A percentile compares a stretch with the other conserved stretches of the same genome.
Evolutionary conservation across 53 echinoderm and acorn worm genomes (phyloP).

Genomic region (Patiria pectinifera): DNA sequence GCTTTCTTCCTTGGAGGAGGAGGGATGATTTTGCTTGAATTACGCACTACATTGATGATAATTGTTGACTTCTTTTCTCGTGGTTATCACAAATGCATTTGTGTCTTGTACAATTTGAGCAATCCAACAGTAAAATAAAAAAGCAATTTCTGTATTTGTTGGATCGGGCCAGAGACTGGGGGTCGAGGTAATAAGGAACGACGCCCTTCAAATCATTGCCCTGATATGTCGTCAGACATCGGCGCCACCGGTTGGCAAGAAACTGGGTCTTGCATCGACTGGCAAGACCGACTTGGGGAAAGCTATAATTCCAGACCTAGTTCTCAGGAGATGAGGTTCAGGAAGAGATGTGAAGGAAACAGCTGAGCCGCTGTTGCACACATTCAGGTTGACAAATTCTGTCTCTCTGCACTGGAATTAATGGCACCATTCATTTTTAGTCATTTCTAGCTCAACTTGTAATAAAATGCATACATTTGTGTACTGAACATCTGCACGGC

Average conservation of each 20-base stretch:
- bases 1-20: neutral
- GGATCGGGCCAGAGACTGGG: neutral
- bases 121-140: neutral
- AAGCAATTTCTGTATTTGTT: constrained; percentile 12
- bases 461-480: no score
- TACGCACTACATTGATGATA: no score
- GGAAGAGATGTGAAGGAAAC: neutral
- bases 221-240: constrained; percentile 1
- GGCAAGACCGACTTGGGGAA: neutral
- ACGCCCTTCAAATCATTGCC: constrained; percentile 10
- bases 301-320: constrained; percentile 5
- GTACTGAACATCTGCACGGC: no score
- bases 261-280: constrained; percentile 19
- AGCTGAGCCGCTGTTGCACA: neutral
- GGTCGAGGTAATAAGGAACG: neutral
- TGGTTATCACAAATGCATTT: neutral
- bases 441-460: no score
- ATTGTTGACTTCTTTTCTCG: neutral
- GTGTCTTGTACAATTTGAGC: neutral
- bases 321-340: neutral
- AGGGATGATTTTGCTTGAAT: no score
- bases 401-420: neutral
- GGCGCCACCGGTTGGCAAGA: constrained; percentile 1
- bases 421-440: neutral
- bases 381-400: neutral